phyloP scores from a whole-genome alignment of 1,140 invertebrate genomes.

The Drosophila eugracilis region DNA sequence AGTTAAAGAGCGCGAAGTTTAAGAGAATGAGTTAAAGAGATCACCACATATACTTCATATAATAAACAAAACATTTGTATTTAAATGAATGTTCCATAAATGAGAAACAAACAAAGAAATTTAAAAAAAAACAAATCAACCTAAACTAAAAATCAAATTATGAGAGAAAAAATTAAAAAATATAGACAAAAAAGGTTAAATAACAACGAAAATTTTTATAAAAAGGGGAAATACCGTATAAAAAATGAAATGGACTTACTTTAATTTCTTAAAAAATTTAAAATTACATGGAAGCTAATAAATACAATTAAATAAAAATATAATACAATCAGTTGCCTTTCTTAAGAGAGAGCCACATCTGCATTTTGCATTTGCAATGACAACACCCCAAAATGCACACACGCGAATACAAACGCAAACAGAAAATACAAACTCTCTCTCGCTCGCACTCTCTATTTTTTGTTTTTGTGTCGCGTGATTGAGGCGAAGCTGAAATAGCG shows the following conservation, averaged over 20 bases:
- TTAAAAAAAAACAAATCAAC: too few species aligned
- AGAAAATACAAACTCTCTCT: slow-evolving; percentile 21
- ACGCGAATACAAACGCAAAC: slow-evolving; percentile 26
- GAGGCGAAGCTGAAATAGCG: slow-evolving; percentile 39
- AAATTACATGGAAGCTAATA: neutral
- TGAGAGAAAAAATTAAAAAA: too few species aligned
- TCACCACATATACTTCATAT: too few species aligned
- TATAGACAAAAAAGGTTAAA: too few species aligned
- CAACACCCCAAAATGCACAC: slow-evolving; percentile 49
- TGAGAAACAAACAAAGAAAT: too few species aligned
- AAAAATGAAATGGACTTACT: too few species aligned
- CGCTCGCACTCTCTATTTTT: neutral
- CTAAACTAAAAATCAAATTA: too few species aligned
- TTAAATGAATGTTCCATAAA: too few species aligned
- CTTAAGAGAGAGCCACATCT: neutral
- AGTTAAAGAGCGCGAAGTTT: neutral
- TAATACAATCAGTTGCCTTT: neutral
- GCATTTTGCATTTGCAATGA: slow-evolving; percentile 46
- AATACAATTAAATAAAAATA: neutral
- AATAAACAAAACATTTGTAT: too few species aligned
- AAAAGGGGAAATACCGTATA: neutral
- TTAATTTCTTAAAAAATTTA: too few species aligned
- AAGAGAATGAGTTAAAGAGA: too few species aligned
- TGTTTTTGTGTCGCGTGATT: slow-evolving; percentile 50
- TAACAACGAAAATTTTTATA: neutral